These are phyloP conservation scores for Sparus aurata DNA, from an alignment of 2,797 vertebrate species.

Conservation along the genomic window DNA sequence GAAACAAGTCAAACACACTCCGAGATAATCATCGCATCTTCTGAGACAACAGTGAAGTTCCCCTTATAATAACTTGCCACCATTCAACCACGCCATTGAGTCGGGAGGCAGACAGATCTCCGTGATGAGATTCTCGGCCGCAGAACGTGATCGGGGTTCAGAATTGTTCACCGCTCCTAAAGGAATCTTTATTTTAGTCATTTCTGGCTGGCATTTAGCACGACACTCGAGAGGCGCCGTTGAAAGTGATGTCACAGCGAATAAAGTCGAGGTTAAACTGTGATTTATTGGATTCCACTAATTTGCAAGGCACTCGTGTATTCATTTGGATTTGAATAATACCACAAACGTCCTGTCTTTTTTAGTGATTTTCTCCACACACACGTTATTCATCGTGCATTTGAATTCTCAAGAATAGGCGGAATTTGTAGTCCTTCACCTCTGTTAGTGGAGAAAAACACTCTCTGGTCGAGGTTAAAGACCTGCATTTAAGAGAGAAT, in stretches of 20 bases:
- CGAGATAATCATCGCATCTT: constrained; percentile 67
- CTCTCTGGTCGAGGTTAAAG: not conserved
- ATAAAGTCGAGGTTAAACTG: constrained; percentile 33
- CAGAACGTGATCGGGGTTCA: constrained; percentile 62
- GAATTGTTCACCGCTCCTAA: constrained; percentile 19
- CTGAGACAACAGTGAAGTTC: constrained; percentile 61
- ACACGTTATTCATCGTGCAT: not conserved
- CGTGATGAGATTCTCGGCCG: constrained; percentile 67
- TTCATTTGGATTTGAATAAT: not conserved
- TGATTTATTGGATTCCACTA: constrained; percentile 26
- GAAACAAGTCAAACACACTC: constrained; percentile 32
- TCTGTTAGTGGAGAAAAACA: not conserved
- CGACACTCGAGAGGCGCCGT: not conserved
- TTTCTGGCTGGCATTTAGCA: constrained; percentile 46
- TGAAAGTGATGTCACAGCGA: constrained; percentile 23
- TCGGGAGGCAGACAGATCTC: constrained; percentile 50
- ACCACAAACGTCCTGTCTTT: not conserved
- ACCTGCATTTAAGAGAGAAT: not conserved
- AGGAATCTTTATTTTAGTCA: not conserved
- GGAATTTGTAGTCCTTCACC: not conserved
- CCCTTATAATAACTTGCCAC: constrained; percentile 67
- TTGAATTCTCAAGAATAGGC: not conserved
- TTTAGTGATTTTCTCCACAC: not conserved
- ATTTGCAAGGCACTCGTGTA: constrained; percentile 5
- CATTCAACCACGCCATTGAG: constrained; percentile 55